Evolutionary conservation across 92 coral and sea anemone genomes (phyloP), one percentile per base, ranked within the genome.

Genomic region (Zoanthus sociatus): DNA sequence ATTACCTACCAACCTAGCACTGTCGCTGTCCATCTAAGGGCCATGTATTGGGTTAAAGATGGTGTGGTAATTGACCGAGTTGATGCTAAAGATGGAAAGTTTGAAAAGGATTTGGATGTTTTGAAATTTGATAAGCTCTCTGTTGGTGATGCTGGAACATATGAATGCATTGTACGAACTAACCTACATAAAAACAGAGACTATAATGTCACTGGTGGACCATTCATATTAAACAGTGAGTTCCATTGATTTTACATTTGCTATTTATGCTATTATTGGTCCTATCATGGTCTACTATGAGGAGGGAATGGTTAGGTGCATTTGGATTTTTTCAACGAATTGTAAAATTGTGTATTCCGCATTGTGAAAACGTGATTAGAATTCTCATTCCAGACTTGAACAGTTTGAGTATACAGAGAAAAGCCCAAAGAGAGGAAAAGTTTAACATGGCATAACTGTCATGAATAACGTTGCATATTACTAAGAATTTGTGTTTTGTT

Each of bases 131-230:
- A 16, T 1, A 79, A 48, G 3, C 10, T 79, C 63, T 61, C 72
- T 33, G 55, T 66, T 61, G 60, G 4, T 5, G 12, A 79, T 79
- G 84, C 33, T 42, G 84, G 84, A 33, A 63, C 17, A 17, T 79
- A 79, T 10, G 14, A 30, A 5, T 79, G 84, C 46, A 79, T 79
- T 79, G 45, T 79, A 30, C 31, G 47, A 16, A 63, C 73, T 0
- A 0, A 0, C 0, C 37, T 79, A 8, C 14, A 15, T 1, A 8
- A 0, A 0, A 18, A 0, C 6, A 60, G 9, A 6, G 26, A 79
- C 1, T 61, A 16, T 37, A 79, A 79, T 21, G 68, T 79, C 48
- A 79, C 84, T 58, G 73, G 71, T 42, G 84, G 84, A 18, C 84
- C 84, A 44, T 26, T 26, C 26, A 26, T 26, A 26, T 26, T 26